phyloP scores from a whole-genome alignment of 1,140 invertebrate species.

The Drosophila orosa region DNA sequence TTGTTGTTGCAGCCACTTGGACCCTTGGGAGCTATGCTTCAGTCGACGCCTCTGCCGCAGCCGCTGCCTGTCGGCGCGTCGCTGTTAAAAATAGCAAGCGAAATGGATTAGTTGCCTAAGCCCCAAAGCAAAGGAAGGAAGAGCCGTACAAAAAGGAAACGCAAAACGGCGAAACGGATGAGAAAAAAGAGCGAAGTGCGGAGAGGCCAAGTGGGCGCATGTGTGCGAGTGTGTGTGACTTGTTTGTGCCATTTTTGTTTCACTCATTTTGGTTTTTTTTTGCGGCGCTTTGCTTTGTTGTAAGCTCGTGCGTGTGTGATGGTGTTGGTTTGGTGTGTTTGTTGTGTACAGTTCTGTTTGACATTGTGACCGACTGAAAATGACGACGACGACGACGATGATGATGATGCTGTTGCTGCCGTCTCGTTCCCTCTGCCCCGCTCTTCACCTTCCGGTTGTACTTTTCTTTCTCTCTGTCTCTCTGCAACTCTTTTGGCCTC shows the following conservation, averaged over 20 bases:
- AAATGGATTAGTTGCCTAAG: constrained; percentile 72
- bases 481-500: background rate
- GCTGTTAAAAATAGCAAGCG: constrained; percentile 79
- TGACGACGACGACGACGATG: constrained; percentile 26
- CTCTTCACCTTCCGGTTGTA: background rate
- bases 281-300: constrained; percentile 10
- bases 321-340: constrained; percentile 38
- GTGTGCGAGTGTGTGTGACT: constrained; percentile 19
- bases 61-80: constrained; percentile 45
- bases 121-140: constrained; percentile 37
- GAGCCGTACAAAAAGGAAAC: constrained; percentile 38
- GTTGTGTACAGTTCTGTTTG: constrained; percentile 66
- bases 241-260: constrained; percentile 52
- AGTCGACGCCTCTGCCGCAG: constrained; percentile 19
- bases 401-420: constrained; percentile 26
- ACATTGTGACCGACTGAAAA: constrained; percentile 70
- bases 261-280: constrained; percentile 31
- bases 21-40: constrained; percentile 32
- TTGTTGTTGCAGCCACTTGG: constrained; percentile 39
- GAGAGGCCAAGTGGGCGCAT: constrained; percentile 17
- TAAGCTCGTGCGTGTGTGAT: constrained; percentile 16
- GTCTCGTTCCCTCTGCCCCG: constrained; percentile 1
- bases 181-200: constrained; percentile 32
- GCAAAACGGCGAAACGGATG: constrained; percentile 39
- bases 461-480: background rate